These are phyloP conservation scores for Hermodice carunculata DNA, from an alignment of 2,888 invertebrate genomes.

Conservation along the genomic window DNA sequence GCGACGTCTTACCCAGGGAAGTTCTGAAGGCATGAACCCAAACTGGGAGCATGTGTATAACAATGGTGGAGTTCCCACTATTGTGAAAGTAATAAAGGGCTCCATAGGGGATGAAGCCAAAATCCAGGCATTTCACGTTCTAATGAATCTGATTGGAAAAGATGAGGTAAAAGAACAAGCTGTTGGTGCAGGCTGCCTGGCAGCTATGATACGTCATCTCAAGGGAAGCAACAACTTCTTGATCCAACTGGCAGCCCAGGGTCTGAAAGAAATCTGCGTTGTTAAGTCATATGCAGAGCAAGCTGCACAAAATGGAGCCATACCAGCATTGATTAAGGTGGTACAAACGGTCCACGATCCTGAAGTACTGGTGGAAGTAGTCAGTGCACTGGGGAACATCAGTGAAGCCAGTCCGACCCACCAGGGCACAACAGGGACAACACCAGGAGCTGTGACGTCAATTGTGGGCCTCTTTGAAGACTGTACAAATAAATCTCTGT, in stretches of 20 bases:
- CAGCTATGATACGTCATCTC: constrained; percentile 53
- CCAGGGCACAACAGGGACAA: constrained; percentile 50
- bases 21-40: constrained; percentile 49
- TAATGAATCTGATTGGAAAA: constrained; percentile 56
- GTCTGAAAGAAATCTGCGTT: constrained; percentile 50
- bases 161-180: constrained; percentile 58
- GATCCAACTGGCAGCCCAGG: constrained; percentile 55
- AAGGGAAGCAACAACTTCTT: constrained; percentile 49
- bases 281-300: constrained; percentile 54
- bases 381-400: constrained; percentile 58
- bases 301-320: constrained; percentile 55
- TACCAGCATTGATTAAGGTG: constrained; percentile 56
- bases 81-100: constrained; percentile 61
- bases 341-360: constrained; percentile 50
- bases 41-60: constrained; percentile 58
- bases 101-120: constrained; percentile 54
- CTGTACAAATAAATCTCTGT: constrained; percentile 50
- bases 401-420: constrained; percentile 49
- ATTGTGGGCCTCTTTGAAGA: constrained; percentile 55
- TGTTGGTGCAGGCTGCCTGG: constrained; percentile 50
- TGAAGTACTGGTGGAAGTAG: constrained; percentile 56
- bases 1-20: constrained; percentile 50
- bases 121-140: constrained; percentile 54
- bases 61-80: constrained; percentile 55
- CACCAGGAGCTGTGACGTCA: constrained; percentile 67